Evolutionary conservation across 2,797 vertebrate species (phyloP).

Genomic region (Platalea minor): DNA sequence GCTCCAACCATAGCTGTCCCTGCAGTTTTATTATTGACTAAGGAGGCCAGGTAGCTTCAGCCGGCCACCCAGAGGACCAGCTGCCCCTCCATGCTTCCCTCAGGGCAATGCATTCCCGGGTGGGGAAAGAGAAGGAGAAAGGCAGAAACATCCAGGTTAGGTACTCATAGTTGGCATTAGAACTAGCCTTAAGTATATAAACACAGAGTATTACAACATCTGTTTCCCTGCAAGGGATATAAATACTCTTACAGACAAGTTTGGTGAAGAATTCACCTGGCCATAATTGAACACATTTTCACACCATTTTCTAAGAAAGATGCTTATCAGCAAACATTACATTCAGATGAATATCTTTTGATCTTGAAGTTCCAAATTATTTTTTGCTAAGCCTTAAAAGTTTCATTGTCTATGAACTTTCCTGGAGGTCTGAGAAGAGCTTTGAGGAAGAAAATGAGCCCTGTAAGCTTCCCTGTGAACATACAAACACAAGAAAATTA

Average conservation of each 20-base stretch:
- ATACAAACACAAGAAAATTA: background rate
- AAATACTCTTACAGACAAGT: background rate
- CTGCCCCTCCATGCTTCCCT: background rate
- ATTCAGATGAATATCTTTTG: background rate
- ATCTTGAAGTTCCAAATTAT: background rate
- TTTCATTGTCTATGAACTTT: background rate
- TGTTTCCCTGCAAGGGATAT: background rate
- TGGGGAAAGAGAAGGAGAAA: background rate
- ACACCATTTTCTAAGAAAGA: background rate
- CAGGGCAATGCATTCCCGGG: background rate
- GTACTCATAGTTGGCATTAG: background rate
- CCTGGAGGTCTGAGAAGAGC: background rate
- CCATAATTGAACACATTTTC: background rate
- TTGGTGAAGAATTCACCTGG: background rate
- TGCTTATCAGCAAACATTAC: background rate
- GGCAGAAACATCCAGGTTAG: background rate
- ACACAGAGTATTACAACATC: background rate
- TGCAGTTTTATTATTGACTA: background rate
- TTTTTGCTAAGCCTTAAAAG: background rate
- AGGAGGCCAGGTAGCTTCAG: background rate
- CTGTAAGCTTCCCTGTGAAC: background rate
- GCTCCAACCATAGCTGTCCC: background rate
- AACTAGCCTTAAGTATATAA: background rate
- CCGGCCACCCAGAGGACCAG: background rate
- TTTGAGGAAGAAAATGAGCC: background rate